Conservation (phyloP, 2,888 invertebrate species). For the Dynastes grantii region DNA sequence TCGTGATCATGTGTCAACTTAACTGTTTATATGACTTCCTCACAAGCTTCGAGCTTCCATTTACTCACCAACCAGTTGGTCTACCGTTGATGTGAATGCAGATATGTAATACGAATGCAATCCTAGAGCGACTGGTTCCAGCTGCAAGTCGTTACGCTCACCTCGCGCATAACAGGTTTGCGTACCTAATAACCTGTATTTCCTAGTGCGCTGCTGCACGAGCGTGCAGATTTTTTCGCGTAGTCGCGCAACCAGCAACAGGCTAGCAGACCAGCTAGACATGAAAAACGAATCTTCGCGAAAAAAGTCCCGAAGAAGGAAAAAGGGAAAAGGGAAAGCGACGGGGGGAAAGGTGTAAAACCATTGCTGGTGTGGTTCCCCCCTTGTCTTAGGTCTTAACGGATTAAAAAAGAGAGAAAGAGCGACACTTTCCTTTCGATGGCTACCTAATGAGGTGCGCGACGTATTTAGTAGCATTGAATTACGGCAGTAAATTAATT, state of each 20-base stretch:
- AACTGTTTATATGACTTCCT: neutral
- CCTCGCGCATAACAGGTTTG: conserved; percentile 6
- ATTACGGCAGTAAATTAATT: conserved; percentile 4
- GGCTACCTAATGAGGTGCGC: conserved; percentile 1
- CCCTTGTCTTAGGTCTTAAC: neutral
- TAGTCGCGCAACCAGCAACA: conserved; percentile 23
- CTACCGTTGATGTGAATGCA: no score
- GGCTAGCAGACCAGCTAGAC: conserved; percentile 27
- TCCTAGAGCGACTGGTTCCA: conserved; percentile 1
- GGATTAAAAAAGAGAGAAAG: neutral
- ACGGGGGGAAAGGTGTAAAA: conserved; percentile 1
- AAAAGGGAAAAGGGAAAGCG: conserved; percentile 46
- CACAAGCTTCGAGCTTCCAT: neutral
- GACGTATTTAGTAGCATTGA: conserved; percentile 4
- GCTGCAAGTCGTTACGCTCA: conserved; percentile 10
- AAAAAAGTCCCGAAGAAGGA: conserved; percentile 48
- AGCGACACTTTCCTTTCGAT: conserved; percentile 10
- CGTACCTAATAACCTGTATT: conserved; percentile 17
- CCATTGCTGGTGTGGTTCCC: neutral
- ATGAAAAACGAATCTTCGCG: conserved; percentile 42
- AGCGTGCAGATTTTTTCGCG: neutral
- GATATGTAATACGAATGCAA: conserved; percentile 14
- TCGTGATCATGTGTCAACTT: no score
- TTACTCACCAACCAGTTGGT: no score
- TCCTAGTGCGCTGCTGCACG: neutral